phyloP scores from a whole-genome alignment of 2,113 vertebrate genomes.

The Limanda limanda region DNA sequence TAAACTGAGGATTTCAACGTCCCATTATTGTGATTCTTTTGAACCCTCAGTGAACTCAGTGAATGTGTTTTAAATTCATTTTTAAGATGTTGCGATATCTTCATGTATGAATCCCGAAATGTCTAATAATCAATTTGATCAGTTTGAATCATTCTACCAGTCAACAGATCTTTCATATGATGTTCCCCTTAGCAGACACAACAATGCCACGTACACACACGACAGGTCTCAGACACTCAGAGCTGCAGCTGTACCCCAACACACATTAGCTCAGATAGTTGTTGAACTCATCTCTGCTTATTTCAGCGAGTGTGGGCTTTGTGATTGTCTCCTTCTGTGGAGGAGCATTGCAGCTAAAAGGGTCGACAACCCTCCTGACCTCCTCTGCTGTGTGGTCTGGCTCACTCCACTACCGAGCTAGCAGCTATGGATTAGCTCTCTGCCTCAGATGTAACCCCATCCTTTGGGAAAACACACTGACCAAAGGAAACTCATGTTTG shows the following conservation, averaged over 20 bases:
- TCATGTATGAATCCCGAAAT: no score
- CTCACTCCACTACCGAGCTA: conserved; percentile 11
- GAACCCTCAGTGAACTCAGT: no score
- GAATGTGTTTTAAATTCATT: no score
- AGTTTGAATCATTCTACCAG: no score
- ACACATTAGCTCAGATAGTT: conserved; percentile 7
- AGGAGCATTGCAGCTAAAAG: conserved; percentile 19
- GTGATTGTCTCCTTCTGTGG: background rate
- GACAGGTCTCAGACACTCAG: background rate
- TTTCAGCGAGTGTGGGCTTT: conserved; percentile 4
- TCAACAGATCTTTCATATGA: background rate
- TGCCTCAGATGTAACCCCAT: conserved; percentile 72
- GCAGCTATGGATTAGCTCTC: conserved; percentile 62
- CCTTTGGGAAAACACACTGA: conserved; percentile 76
- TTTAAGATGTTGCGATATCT: no score
- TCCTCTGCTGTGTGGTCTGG: conserved; percentile 72
- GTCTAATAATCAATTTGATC: no score
- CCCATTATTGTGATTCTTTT: no score
- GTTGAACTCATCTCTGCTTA: conserved; percentile 33
- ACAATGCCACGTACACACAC: conserved; percentile 21
- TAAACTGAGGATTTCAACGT: no score
- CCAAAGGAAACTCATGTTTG: conserved; percentile 70
- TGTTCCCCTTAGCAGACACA: conserved; percentile 26
- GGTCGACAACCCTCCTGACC: conserved; percentile 52
- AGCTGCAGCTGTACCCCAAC: conserved; percentile 3